Evolutionary conservation across 2,797 vertebrate genomes (phyloP).

Genomic region (Rhynchotus rufescens): DNA sequence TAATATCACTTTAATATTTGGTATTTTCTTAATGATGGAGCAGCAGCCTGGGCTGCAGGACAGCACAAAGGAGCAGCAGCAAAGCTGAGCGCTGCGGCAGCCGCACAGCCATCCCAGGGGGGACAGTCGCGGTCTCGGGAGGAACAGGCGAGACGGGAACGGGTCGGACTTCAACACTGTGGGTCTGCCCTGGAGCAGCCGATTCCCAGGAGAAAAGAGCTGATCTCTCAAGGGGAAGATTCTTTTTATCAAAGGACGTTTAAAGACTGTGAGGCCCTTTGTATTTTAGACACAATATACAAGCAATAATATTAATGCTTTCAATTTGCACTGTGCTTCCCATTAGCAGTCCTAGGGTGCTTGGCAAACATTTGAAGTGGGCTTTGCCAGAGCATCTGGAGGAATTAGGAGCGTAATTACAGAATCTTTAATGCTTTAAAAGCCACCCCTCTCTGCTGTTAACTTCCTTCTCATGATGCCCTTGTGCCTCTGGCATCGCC

Average conservation of each 20-base stretch:
- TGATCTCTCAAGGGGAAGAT: slow-evolving; percentile 10
- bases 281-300: not conserved
- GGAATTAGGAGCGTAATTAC: slow-evolving; percentile 8
- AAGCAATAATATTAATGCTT: not conserved
- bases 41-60: not conserved
- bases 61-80: not conserved
- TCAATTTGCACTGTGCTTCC: not conserved
- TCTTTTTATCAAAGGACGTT: not conserved
- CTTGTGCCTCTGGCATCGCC: not conserved
- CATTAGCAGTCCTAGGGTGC: not conserved
- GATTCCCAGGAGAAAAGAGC: slow-evolving; percentile 11
- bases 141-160: not conserved
- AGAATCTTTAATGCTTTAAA: not conserved
- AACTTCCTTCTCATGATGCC: not conserved
- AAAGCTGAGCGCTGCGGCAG: not conserved
- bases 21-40: not conserved
- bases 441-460: not conserved
- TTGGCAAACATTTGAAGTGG: not conserved
- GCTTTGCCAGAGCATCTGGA: not conserved
- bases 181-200: not conserved
- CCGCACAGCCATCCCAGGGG: not conserved
- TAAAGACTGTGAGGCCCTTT: not conserved
- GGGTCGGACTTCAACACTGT: not conserved
- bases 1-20: not conserved
- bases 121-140: not conserved